These are phyloP conservation scores for Allophyes oxyacanthae DNA, from an alignment of 2,888 invertebrate species.

Conservation along the genomic window DNA sequence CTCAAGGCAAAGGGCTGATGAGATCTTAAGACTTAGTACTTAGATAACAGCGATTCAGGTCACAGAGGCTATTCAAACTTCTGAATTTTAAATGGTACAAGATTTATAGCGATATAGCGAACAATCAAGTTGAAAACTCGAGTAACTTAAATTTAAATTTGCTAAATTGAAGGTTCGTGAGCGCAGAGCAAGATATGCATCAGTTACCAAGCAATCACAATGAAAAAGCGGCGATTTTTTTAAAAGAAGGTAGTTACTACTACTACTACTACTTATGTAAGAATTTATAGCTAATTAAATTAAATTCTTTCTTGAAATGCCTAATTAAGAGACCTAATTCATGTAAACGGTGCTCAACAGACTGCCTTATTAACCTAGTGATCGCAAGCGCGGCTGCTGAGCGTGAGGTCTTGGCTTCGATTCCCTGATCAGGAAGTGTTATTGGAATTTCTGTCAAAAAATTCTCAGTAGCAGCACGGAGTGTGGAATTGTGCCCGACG, in stretches of 20 bases:
- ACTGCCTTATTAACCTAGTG: no score
- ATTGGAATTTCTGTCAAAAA: no score
- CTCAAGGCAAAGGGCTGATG: slow-evolving; percentile 12
- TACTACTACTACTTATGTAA: slow-evolving; percentile 21
- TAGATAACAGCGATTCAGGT: slow-evolving; percentile 11
- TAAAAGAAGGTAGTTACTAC: background rate
- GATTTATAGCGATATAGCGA: background rate
- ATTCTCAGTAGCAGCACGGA: no score
- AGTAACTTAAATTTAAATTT: slow-evolving; percentile 17
- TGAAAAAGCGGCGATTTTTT: slow-evolving; percentile 23
- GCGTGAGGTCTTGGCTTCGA: no score
- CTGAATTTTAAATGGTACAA: background rate
- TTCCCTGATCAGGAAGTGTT: no score
- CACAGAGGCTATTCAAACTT: slow-evolving; percentile 4
- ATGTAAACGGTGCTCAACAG: no score
- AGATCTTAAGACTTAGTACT: slow-evolving; percentile 8
- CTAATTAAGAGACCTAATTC: background rate
- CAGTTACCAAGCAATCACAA: slow-evolving; percentile 21
- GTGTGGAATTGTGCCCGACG: no score
- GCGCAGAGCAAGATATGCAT: slow-evolving; percentile 32
- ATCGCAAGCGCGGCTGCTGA: no score
- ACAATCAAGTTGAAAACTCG: background rate
- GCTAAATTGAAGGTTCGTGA: slow-evolving; percentile 16
- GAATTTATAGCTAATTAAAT: slow-evolving; percentile 3
- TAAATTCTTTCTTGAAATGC: slow-evolving; percentile 8